Conservation (phyloP, 2,113 vertebrate genomes). For the Rhynchopsitta pachyrhyncha region DNA sequence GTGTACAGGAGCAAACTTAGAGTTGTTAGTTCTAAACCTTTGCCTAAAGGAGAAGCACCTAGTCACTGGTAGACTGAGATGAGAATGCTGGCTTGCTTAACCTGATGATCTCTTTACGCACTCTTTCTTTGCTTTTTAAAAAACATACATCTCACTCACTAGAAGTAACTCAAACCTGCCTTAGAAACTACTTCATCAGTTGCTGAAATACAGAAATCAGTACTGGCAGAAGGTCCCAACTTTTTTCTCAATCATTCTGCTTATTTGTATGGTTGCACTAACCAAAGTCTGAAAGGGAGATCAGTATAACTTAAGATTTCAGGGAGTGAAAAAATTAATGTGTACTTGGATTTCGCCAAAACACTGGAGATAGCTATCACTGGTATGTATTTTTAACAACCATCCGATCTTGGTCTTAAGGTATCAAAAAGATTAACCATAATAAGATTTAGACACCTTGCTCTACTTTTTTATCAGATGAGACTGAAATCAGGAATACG, state of each 20-base stretch:
- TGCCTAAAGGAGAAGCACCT: neutral
- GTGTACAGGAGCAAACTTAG: neutral
- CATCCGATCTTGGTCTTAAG: neutral
- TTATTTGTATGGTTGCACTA: neutral
- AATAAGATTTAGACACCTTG: conserved; percentile 40
- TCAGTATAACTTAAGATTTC: neutral
- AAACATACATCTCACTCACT: neutral
- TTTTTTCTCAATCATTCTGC: neutral
- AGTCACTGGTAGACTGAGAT: neutral
- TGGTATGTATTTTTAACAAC: neutral
- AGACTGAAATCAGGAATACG: conserved; percentile 40
- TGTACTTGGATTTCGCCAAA: neutral
- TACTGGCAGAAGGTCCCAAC: fast-evolving
- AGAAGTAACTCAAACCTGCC: neutral
- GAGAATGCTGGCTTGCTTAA: neutral
- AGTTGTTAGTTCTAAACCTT: neutral
- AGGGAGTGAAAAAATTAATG: neutral
- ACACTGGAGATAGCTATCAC: neutral
- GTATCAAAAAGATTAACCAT: conserved; percentile 40
- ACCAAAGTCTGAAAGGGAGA: neutral
- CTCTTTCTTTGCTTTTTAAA: neutral
- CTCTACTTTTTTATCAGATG: neutral
- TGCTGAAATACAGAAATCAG: neutral
- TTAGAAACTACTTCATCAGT: neutral
- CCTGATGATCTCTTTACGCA: neutral